These are phyloP conservation scores for Rhinoraja longicauda DNA, from an alignment of 2,797 vertebrate species.

Conservation along the genomic window DNA sequence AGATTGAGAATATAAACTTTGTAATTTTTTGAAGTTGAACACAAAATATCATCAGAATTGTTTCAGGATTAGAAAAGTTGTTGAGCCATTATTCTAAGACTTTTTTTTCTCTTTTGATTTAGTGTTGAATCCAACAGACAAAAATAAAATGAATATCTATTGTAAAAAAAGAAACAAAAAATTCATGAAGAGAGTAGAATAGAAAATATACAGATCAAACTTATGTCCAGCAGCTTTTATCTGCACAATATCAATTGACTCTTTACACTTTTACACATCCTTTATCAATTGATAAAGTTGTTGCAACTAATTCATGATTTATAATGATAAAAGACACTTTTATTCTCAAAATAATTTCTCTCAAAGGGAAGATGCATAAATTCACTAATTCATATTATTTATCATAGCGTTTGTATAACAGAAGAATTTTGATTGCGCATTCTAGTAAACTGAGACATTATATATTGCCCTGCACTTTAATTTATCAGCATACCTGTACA, in stretches of 20 bases:
- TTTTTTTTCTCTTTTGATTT: not conserved
- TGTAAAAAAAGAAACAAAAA: not conserved
- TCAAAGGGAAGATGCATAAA: not conserved
- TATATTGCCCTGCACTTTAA: not conserved
- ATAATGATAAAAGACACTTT: not conserved
- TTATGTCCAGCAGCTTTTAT: not conserved
- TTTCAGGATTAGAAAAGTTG: not conserved
- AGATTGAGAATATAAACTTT: not conserved
- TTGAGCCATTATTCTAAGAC: not conserved
- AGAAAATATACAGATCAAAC: not conserved
- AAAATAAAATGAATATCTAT: not conserved
- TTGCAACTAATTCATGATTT: not conserved
- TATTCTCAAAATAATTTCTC: not conserved
- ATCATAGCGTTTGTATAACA: not conserved
- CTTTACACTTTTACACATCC: too few species aligned
- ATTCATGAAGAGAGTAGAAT: too few species aligned
- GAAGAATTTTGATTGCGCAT: not conserved
- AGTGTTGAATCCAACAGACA: not conserved
- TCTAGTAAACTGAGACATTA: not conserved
- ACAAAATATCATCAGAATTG: not conserved
- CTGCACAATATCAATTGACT: constrained; percentile 12
- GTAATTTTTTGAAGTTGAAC: not conserved
- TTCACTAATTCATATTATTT: not conserved
- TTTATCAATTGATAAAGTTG: not conserved
- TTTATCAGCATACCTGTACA: not conserved